Evolutionary conservation across 2,888 invertebrate species (phyloP).

Genomic region (Amblyjoppa fuscipennis): DNA sequence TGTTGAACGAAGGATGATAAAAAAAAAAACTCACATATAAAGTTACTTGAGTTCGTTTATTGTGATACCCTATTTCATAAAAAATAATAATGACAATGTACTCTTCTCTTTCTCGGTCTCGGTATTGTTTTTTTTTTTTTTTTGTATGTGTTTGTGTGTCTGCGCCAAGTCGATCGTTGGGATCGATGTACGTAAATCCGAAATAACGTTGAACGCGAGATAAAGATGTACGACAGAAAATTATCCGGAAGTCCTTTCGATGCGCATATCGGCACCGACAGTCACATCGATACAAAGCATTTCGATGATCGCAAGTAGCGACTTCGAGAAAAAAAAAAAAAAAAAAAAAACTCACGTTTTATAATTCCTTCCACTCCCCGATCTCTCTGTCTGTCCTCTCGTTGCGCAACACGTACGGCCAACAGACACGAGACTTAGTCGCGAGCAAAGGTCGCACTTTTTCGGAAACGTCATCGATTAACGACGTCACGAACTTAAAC

Average conservation of each 20-base stretch:
- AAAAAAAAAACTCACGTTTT: not conserved
- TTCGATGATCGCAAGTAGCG: conserved; percentile 30
- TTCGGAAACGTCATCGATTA: conserved; percentile 36
- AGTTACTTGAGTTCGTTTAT: conserved; percentile 77
- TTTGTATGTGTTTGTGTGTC: conserved; percentile 19
- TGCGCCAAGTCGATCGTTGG: conserved; percentile 54
- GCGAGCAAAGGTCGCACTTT: not conserved
- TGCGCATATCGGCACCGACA: conserved; percentile 65
- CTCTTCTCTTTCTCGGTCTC: conserved; percentile 60
- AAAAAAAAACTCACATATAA: conserved; percentile 40
- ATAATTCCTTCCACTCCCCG: not conserved
- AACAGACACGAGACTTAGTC: not conserved
- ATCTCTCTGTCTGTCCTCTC: not conserved
- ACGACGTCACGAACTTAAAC: not conserved
- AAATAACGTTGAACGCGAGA: conserved; percentile 58
- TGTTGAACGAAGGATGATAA: not conserved
- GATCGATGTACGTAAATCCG: conserved; percentile 60
- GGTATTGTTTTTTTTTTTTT: conserved; percentile 37
- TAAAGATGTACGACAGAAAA: conserved; percentile 54
- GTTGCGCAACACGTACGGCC: not conserved
- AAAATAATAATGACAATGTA: conserved; percentile 81
- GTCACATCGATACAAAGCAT: conserved; percentile 64
- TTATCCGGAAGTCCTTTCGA: conserved; percentile 28
- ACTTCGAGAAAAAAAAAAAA: conserved; percentile 16
- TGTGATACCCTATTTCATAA: conserved; percentile 79